Evolutionary conservation across 2,797 vertebrate genomes (phyloP), one percentile per base, ranked within the genome.

Genomic region (Parauchenoglanis punctatus): DNA sequence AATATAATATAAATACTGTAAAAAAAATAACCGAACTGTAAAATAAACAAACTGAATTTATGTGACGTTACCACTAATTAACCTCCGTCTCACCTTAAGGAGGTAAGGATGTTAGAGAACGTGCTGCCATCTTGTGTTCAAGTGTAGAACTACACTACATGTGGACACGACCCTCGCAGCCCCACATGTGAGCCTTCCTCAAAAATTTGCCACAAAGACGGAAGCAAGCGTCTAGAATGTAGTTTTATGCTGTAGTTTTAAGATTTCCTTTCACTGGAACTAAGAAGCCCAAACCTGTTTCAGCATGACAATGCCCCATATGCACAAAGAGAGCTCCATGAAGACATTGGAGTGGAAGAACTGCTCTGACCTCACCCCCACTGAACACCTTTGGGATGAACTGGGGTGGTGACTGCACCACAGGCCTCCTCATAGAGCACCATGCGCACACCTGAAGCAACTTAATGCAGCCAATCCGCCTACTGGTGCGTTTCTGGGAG

Each of bases 51-150:
- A 76, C 73, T 28, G 46, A 20, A 59, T 80, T 23, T 23, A 58
- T 23, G 13, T 63, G 28, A 58, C 23, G 17, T 18, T 49, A 10
- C 59, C 7, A 65, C 8, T 59, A 25, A n/a, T 81, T 63, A 78
- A 10, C 18, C 2, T 40, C 8, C 8, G 2, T 4, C 28, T 78
- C 54, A 28, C 5, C 1, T 61, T 4, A 40, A 61, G 2, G 2
- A 44, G 58, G 12, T 40, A 15, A 3, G 35, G 78, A 63, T 25
- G 6, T n/a, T 63, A 20, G 35, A 81, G 46, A 67, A 68, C 11
- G n/a, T 68, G 63, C 46, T 83, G 81, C 61, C 81, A 83, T 83
- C 81, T 68, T 67, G n/a, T 83, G 81, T 52, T 83, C 10, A 54
- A 7, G n/a, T 52, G 1, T 13, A 52, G n/a, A 67, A 23, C 44